These are phyloP conservation scores for Eueides isabella DNA, from an alignment of 1,140 invertebrate species.

Conservation along the genomic window DNA sequence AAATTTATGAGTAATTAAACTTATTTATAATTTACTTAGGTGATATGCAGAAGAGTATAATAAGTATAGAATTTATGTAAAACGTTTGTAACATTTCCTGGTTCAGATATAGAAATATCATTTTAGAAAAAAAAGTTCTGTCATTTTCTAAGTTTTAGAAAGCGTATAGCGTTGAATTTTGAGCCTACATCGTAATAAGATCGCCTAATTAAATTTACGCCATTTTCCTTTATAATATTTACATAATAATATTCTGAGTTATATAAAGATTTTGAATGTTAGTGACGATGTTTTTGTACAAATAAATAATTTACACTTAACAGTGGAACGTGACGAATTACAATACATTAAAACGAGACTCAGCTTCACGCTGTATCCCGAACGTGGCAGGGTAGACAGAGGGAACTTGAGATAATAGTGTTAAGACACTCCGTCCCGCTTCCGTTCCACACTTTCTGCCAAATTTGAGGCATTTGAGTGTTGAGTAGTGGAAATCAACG, in stretches of 20 bases:
- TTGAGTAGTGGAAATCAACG: too few species aligned
- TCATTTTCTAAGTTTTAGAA: slow-evolving; percentile 3
- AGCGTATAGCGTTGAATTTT: background rate
- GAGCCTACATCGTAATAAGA: background rate
- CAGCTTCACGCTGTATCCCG: too few species aligned
- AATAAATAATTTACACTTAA: too few species aligned
- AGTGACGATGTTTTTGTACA: too few species aligned
- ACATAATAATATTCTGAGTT: background rate
- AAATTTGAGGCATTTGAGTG: too few species aligned
- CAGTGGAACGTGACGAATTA: too few species aligned
- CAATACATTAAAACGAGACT: too few species aligned
- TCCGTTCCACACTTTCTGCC: too few species aligned
- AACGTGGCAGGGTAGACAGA: too few species aligned
- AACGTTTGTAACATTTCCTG: background rate
- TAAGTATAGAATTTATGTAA: background rate
- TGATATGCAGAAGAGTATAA: background rate
- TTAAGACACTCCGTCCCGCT: too few species aligned
- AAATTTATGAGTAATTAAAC: background rate
- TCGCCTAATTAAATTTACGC: background rate
- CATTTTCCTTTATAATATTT: background rate
- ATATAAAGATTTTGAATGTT: background rate
- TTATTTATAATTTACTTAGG: too few species aligned
- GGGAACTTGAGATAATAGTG: too few species aligned
- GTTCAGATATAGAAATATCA: background rate
- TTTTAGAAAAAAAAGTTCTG: background rate